These are phyloP conservation scores for Malurus melanocephalus DNA, from an alignment of 2,113 vertebrate species.

Conservation along the genomic window DNA sequence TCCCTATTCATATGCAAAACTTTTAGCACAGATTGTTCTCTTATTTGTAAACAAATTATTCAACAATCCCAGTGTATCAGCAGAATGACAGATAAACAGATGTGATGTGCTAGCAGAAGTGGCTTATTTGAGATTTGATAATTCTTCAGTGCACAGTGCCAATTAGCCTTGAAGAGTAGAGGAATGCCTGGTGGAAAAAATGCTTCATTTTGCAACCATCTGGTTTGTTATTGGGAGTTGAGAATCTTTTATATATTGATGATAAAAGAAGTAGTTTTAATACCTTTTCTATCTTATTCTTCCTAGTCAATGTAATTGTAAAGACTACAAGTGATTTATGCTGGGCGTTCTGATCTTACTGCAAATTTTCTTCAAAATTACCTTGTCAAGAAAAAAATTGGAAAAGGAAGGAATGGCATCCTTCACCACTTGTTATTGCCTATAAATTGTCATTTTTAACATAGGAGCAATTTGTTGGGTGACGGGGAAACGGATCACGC, in stretches of 20 bases:
- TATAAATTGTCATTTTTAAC: background rate
- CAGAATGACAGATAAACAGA: constrained; percentile 39
- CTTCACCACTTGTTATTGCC: background rate
- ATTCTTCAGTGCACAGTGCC: background rate
- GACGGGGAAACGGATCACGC: too few relatives aligned
- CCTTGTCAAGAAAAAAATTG: background rate
- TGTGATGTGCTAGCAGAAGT: constrained; percentile 6
- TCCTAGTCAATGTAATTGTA: background rate
- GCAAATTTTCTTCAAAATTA: background rate
- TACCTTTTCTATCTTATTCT: background rate
- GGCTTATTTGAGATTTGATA: constrained; percentile 9
- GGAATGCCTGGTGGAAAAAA: background rate
- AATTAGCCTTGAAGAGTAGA: constrained; percentile 24
- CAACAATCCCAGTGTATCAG: background rate
- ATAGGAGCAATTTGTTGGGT: too few relatives aligned
- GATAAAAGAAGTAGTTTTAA: background rate
- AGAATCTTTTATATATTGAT: background rate
- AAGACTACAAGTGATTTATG: background rate
- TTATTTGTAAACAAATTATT: constrained; percentile 57
- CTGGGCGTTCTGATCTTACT: background rate
- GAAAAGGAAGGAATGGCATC: background rate
- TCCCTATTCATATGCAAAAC: constrained; percentile 39
- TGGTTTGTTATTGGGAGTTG: background rate
- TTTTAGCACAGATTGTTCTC: constrained; percentile 46
- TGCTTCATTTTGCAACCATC: background rate